Conservation (phyloP, 2,888 invertebrate genomes). For the Cryptocephalus moraei region DNA sequence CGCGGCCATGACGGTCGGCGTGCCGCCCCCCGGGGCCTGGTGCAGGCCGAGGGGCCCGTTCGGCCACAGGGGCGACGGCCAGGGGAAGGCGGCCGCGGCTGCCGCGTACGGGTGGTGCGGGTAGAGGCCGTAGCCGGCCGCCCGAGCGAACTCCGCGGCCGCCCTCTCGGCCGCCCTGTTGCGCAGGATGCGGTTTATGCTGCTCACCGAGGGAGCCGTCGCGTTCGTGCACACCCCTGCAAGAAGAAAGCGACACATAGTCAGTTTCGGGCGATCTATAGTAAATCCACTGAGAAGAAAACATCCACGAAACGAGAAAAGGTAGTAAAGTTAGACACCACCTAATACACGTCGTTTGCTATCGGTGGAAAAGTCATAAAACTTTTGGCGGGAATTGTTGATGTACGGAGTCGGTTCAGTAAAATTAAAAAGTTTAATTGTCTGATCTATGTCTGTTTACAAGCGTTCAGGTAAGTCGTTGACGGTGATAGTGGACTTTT, state of each 20-base stretch:
- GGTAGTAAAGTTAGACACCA: too few species aligned
- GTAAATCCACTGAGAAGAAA: too few species aligned
- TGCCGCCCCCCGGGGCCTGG: conserved; percentile 47
- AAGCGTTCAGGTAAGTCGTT: too few species aligned
- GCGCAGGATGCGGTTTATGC: conserved; percentile 90
- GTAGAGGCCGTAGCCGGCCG: conserved; percentile 81
- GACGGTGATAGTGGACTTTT: too few species aligned
- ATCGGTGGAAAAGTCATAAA: too few species aligned
- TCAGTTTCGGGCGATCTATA: too few species aligned
- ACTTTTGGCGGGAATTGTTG: too few species aligned
- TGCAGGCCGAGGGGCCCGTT: conserved; percentile 32
- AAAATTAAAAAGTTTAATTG: too few species aligned
- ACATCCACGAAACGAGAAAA: too few species aligned
- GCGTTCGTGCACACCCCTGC: conserved; percentile 90
- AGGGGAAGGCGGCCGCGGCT: conserved; percentile 39
- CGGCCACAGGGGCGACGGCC: conserved; percentile 50
- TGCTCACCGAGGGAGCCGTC: conserved; percentile 93
- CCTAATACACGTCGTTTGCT: too few species aligned
- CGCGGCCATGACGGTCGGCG: conserved; percentile 38
- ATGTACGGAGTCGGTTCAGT: too few species aligned
- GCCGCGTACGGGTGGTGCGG: conserved; percentile 64
- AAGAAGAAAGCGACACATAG: conserved; percentile 15
- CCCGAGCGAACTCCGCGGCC: conserved; percentile 89
- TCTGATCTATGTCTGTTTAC: too few species aligned
- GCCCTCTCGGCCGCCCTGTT: conserved; percentile 94